Conservation (phyloP, 2,888 invertebrate species). For the Syrista parreyssii region DNA sequence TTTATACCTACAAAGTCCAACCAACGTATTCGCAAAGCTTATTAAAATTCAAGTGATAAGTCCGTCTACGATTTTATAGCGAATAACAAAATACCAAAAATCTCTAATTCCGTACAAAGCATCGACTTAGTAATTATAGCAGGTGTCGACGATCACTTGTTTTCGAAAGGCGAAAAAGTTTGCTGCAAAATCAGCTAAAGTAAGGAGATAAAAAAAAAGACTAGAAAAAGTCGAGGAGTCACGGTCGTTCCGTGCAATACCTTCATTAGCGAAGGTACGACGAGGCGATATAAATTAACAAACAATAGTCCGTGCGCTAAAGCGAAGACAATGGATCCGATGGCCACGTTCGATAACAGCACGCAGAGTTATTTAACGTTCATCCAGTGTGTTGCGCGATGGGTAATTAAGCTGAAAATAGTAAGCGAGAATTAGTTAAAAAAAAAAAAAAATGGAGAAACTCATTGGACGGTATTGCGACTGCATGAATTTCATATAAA, state of each 20-base stretch:
- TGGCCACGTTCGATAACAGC: slow-evolving; percentile 20
- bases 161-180: background rate
- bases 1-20: background rate
- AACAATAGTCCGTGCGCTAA: slow-evolving; percentile 21
- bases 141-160: background rate
- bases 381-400: background rate
- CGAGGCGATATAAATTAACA: slow-evolving; percentile 15
- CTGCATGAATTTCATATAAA: background rate
- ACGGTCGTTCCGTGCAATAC: background rate
- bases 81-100: background rate
- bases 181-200: background rate
- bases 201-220: background rate
- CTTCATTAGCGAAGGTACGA: background rate
- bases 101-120: background rate
- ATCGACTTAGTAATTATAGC: background rate
- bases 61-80: background rate
- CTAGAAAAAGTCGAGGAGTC: background rate
- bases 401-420: background rate
- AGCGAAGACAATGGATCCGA: slow-evolving; percentile 20
- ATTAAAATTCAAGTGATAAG: background rate
- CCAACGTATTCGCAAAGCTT: background rate
- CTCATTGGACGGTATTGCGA: background rate
- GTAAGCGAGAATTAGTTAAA: background rate
- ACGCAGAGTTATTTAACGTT: slow-evolving; percentile 9
- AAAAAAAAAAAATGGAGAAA: background rate